Evolutionary conservation across 2,113 vertebrate genomes (phyloP).

Genomic region (Oryzias melastigma): DNA sequence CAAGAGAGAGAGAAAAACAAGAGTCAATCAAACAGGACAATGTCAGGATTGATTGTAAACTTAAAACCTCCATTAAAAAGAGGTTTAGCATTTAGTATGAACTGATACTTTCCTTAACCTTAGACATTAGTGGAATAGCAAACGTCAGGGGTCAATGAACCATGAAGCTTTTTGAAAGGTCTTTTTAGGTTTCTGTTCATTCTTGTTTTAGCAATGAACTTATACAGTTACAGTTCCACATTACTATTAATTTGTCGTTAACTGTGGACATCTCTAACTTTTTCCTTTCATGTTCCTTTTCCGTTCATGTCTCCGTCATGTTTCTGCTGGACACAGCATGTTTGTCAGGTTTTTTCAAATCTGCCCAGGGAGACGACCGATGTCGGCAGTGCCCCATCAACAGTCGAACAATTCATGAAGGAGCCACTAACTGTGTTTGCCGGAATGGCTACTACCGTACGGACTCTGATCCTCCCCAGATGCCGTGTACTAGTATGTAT

Average conservation of each 20-base stretch:
- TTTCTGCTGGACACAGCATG: slow-evolving; percentile 82
- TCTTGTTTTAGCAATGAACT: no score
- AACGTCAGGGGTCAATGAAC: no score
- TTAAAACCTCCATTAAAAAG: no score
- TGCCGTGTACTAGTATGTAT: slow-evolving; percentile 92
- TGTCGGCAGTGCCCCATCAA: slow-evolving; percentile 90
- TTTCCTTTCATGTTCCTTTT: background rate
- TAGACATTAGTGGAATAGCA: no score
- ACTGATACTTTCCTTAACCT: no score
- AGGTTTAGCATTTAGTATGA: no score
- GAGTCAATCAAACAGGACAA: no score
- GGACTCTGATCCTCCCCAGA: slow-evolving; percentile 86
- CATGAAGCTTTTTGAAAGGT: no score
- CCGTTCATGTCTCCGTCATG: slow-evolving; percentile 8
- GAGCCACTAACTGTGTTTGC: slow-evolving; percentile 89
- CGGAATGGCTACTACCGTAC: slow-evolving; percentile 86
- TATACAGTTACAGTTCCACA: no score
- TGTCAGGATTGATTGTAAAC: no score
- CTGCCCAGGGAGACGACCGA: slow-evolving; percentile 87
- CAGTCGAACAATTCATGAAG: slow-evolving; percentile 87
- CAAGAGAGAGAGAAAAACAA: no score
- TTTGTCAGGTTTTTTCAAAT: slow-evolving; percentile 86
- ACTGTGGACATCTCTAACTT: background rate
- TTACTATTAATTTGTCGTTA: background rate
- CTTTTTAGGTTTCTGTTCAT: no score